Conservation (phyloP, 2,888 invertebrate species). For the Endomychus coccineus region DNA sequence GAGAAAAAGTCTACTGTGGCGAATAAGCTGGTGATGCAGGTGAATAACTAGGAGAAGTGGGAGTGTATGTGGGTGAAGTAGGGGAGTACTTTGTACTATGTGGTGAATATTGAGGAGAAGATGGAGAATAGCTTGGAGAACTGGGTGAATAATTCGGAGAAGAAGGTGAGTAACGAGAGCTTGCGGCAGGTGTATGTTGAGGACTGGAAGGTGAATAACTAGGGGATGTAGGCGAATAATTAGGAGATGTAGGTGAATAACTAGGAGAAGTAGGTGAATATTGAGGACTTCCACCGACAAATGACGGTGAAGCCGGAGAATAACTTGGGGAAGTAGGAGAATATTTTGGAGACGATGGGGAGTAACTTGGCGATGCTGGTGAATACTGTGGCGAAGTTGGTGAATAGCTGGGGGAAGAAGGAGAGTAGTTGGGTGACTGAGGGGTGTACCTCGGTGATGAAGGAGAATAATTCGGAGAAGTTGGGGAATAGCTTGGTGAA, state of each 20-base stretch:
- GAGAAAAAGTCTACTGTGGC: constrained; percentile 67
- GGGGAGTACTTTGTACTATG: constrained; percentile 78
- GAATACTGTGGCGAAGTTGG: constrained; percentile 70
- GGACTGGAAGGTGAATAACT: constrained; percentile 73
- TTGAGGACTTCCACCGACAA: constrained; percentile 69
- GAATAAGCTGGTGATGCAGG: constrained; percentile 73
- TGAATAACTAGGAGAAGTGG: constrained; percentile 70
- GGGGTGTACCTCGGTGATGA: constrained; percentile 72
- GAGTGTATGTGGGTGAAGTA: constrained; percentile 71
- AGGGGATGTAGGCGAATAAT: constrained; percentile 55
- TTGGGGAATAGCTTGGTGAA: constrained; percentile 77
- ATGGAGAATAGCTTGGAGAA: constrained; percentile 68
- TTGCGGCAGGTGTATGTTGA: constrained; percentile 62
- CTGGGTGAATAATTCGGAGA: constrained; percentile 65
- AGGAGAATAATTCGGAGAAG: constrained; percentile 78
- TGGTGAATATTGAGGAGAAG: constrained; percentile 72
- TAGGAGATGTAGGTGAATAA: constrained; percentile 77
- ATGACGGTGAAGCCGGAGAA: constrained; percentile 76
- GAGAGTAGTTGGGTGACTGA: constrained; percentile 64
- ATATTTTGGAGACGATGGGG: constrained; percentile 72
- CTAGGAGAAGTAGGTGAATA: constrained; percentile 83
- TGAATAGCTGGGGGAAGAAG: constrained; percentile 64
- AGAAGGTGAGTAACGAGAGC: constrained; percentile 65
- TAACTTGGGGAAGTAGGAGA: constrained; percentile 76
- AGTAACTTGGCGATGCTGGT: constrained; percentile 73